phyloP scores from a whole-genome alignment of 1,140 invertebrate species.

The Leptinotarsa undecemlineata region DNA sequence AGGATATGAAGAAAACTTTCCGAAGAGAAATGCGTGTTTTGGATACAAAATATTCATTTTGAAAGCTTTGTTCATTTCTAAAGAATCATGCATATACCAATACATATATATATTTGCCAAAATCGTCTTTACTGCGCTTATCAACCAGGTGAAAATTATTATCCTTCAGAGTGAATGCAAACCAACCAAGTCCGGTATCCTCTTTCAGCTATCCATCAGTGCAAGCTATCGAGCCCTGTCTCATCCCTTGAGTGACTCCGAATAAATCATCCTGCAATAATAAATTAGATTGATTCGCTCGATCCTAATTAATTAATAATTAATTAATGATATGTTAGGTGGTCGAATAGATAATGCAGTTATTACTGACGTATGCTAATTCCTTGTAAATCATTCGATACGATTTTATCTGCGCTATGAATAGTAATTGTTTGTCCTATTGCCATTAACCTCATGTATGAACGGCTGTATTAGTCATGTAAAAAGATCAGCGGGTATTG shows the following conservation, averaged over 20 bases:
- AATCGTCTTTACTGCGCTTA: no score
- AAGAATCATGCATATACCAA: no score
- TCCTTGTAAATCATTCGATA: constrained; percentile 55
- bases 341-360: constrained; percentile 53
- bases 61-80: no score
- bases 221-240: background rate
- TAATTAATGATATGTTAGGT: constrained; percentile 53
- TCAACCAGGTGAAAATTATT: no score
- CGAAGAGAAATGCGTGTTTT: no score
- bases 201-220: background rate
- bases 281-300: constrained; percentile 37
- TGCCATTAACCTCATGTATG: constrained; percentile 22
- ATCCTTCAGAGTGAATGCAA: no score
- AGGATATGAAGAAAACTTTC: no score
- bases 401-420: constrained; percentile 53
- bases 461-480: background rate
- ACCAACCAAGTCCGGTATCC: background rate
- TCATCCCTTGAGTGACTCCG: constrained; percentile 8
- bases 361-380: constrained; percentile 54
- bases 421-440: constrained; percentile 50
- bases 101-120: no score
- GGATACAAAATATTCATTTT: no score
- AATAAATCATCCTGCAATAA: constrained; percentile 22
- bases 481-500: background rate
- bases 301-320: constrained; percentile 53